phyloP scores from a whole-genome alignment of 1,140 invertebrate species.

The Drosophila pseudoananassae region DNA sequence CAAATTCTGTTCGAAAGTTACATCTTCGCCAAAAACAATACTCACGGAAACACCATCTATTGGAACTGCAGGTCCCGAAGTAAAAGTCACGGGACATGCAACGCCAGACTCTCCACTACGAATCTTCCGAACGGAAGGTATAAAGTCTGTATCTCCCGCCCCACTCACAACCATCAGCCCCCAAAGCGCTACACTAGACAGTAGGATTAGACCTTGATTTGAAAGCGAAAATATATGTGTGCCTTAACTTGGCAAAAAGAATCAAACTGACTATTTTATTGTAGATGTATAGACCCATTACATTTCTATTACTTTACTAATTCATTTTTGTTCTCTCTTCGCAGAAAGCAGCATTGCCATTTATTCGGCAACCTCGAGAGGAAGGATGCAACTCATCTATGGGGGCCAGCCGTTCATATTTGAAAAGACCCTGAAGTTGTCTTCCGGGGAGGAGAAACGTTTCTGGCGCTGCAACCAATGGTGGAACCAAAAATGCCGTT shows the following conservation, averaged over 20 bases:
- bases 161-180: conserved; percentile 71
- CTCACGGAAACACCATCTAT: conserved; percentile 59
- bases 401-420: conserved; percentile 83
- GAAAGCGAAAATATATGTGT: conserved; percentile 34
- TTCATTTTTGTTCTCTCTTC: conserved; percentile 10
- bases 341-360: conserved; percentile 74
- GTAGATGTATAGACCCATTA: conserved; percentile 15
- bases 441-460: conserved; percentile 78
- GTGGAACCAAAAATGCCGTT: conserved; percentile 84
- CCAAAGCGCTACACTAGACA: conserved; percentile 36
- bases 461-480: conserved; percentile 84
- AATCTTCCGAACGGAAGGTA: conserved; percentile 56
- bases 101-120: conserved; percentile 67
- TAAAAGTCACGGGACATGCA: conserved; percentile 46
- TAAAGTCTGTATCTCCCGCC: conserved; percentile 60
- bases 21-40: conserved; percentile 70
- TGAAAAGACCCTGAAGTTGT: conserved; percentile 77
- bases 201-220: conserved; percentile 43
- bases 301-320: conserved; percentile 16
- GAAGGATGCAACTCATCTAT: conserved; percentile 80
- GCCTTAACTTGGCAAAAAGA: conserved; percentile 43
- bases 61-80: conserved; percentile 76
- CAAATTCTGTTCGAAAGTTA: conserved; percentile 59
- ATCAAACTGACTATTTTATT: conserved; percentile 40
- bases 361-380: conserved; percentile 79